Conservation (phyloP, 1,140 invertebrate genomes). For the Musca vetustissima region DNA sequence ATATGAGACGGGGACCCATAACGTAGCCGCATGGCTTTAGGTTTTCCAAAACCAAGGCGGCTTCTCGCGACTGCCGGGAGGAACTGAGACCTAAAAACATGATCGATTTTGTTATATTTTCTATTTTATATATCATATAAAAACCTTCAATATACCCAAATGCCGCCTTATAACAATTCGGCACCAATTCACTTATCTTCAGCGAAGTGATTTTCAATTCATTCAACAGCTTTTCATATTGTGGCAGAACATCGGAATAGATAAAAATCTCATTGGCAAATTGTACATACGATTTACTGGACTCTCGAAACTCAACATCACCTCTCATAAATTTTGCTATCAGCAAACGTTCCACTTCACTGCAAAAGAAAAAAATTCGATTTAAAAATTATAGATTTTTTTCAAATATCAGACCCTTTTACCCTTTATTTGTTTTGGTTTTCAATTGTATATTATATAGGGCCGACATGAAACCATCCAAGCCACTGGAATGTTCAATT, state of each 20-base stretch:
- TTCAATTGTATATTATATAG: conserved; percentile 44
- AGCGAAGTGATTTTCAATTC: conserved; percentile 6
- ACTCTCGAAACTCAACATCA: conserved; percentile 37
- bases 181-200: conserved; percentile 34
- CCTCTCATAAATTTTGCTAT: conserved; percentile 53
- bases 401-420: not conserved
- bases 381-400: not conserved
- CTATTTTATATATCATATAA: too few relatives aligned
- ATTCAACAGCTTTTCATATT: conserved; percentile 40
- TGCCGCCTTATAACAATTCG: conserved; percentile 38
- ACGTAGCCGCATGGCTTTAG: conserved; percentile 40
- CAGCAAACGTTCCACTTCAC: conserved; percentile 32
- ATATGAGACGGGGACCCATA: conserved; percentile 38
- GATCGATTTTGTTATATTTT: not conserved
- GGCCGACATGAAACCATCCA: conserved; percentile 53
- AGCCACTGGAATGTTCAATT: conserved; percentile 37
- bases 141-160: conserved; percentile 41
- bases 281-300: conserved; percentile 45
- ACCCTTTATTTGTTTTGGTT: conserved; percentile 28
- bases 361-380: not conserved
- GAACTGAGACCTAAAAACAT: conserved; percentile 32
- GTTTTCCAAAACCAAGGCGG: conserved; percentile 47
- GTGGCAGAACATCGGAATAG: conserved; percentile 43
- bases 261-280: conserved; percentile 48
- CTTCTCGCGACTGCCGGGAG: conserved; percentile 30